Evolutionary conservation across 2,888 invertebrate genomes (phyloP).

Genomic region (Mesorhabditis spiculigera): DNA sequence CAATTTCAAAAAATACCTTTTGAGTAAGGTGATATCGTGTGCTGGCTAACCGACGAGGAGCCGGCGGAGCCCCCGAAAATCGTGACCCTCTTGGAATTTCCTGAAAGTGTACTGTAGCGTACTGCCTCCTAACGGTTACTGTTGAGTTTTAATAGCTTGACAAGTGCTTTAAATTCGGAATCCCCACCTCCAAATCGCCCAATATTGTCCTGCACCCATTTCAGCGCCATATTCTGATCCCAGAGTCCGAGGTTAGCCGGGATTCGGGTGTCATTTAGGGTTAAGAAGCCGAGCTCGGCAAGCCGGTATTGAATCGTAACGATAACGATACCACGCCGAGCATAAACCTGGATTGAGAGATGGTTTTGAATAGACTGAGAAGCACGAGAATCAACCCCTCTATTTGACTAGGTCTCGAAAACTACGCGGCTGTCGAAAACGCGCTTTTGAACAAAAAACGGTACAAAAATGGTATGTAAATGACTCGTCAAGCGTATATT

Average conservation of each 20-base stretch:
- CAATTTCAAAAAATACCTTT: not conserved
- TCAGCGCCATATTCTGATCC: constrained; percentile 2
- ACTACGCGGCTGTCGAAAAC: no score
- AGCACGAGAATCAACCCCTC: not conserved
- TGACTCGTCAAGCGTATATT: no score
- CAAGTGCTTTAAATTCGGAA: no score
- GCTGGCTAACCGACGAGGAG: not conserved
- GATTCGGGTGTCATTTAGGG: not conserved
- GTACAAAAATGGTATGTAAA: no score
- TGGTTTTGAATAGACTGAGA: not conserved
- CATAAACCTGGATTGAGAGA: not conserved
- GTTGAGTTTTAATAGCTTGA: no score
- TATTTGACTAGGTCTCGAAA: no score
- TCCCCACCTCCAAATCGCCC: not conserved
- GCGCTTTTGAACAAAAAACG: no score
- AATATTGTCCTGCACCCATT: constrained; percentile 4
- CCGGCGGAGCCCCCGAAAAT: not conserved
- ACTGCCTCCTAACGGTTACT: no score
- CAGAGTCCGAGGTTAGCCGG: not conserved
- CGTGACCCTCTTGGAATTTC: not conserved
- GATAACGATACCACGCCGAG: not conserved
- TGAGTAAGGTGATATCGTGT: constrained; percentile 4
- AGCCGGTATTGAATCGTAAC: constrained; percentile 3
- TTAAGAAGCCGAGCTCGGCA: not conserved
- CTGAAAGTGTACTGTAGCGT: not conserved